A percentile compares a stretch with the other conserved stretches of the same genome.
Evolutionary conservation across 1,140 invertebrate genomes (phyloP).

Genomic region (Dolichoris vasculosae): DNA sequence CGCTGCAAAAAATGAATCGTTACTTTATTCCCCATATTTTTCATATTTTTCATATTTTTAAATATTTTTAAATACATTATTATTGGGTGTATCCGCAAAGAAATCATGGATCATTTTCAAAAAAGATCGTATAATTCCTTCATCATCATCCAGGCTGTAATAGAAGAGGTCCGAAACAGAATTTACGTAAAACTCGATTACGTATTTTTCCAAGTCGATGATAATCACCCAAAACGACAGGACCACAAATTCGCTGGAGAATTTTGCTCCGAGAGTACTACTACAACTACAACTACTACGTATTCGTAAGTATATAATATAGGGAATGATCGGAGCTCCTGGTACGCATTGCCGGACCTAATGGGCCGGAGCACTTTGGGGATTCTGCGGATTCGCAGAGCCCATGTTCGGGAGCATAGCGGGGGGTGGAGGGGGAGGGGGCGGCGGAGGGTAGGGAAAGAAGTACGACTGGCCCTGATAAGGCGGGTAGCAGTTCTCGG

Average conservation of each 20-base stretch:
- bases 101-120: not conserved
- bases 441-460: slow-evolving; percentile 40
- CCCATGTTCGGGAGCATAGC: not conserved
- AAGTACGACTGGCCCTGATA: slow-evolving; percentile 44
- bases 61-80: not conserved
- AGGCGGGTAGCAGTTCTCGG: slow-evolving; percentile 29
- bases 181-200: not conserved
- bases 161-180: no score
- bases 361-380: not conserved
- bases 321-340: no score
- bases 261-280: no score
- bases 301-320: no score
- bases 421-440: not conserved
- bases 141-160: not conserved
- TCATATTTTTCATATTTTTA: no score
- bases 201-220: not conserved
- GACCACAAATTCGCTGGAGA: no score
- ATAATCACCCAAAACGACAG: not conserved
- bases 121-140: not conserved
- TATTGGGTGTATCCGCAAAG: not conserved
- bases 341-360: not conserved
- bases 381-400: not conserved
- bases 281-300: no score
- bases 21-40: not conserved
- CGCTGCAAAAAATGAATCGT: not conserved